These are phyloP conservation scores for Lepidotrigona ventralis DNA, from an alignment of 1,140 invertebrate genomes.

Conservation along the genomic window DNA sequence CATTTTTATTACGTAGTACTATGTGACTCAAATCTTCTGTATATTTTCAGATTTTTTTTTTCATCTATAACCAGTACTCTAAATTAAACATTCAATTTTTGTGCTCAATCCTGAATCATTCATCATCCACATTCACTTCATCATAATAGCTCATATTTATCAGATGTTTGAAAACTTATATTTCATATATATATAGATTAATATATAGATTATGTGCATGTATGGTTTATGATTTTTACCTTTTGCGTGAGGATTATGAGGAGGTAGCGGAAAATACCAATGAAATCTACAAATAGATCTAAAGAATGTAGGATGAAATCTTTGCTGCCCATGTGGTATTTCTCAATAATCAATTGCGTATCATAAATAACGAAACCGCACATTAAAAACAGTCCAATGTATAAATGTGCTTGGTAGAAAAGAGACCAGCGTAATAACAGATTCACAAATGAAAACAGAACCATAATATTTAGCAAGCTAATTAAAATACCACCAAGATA, in stretches of 20 bases:
- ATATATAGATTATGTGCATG: background rate
- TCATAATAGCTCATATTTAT: background rate
- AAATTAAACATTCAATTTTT: background rate
- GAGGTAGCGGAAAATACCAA: conserved; percentile 94
- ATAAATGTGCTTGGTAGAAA: conserved; percentile 92
- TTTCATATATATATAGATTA: no score
- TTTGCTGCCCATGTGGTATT: conserved; percentile 91
- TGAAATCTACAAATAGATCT: conserved; percentile 95
- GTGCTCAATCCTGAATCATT: no score
- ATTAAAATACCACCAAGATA: conserved; percentile 91
- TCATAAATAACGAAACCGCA: conserved; percentile 97
- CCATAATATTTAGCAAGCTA: conserved; percentile 89
- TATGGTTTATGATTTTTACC: conserved; percentile 80
- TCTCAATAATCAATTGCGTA: conserved; percentile 97
- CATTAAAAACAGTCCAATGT: conserved; percentile 93
- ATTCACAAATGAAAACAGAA: conserved; percentile 90
- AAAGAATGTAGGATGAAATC: conserved; percentile 95
- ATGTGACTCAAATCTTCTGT: no score
- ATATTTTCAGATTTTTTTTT: no score
- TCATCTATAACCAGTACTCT: no score
- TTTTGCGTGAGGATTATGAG: conserved; percentile 94
- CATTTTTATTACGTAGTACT: no score
- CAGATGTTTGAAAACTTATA: background rate
- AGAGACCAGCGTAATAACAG: conserved; percentile 92
- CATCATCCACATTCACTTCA: background rate